These are phyloP conservation scores for Pogonomyrmex barbatus DNA, from an alignment of 1,140 invertebrate species.

Conservation along the genomic window DNA sequence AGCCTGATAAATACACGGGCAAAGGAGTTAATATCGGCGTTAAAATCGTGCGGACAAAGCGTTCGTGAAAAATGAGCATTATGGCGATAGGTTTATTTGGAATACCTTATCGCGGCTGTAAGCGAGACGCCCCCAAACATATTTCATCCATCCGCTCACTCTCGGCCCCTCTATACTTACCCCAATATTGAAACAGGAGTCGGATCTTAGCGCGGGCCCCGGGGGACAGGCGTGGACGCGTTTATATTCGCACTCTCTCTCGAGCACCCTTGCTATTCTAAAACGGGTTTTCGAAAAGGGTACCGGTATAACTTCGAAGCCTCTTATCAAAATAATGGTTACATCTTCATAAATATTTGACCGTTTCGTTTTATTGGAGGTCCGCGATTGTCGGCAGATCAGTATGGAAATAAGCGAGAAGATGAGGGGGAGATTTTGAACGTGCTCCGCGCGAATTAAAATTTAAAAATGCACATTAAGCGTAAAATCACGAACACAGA, in stretches of 20 bases:
- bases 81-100: conserved; percentile 71
- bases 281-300: conserved; percentile 58
- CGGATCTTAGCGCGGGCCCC: conserved; percentile 78
- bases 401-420: conserved; percentile 81
- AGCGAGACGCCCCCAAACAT: conserved; percentile 59
- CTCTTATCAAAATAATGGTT: conserved; percentile 86
- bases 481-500: neutral
- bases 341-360: conserved; percentile 86
- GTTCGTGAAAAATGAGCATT: conserved; percentile 57
- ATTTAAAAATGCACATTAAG: conserved; percentile 2
- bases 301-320: conserved; percentile 78
- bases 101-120: conserved; percentile 55
- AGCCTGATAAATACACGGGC: neutral
- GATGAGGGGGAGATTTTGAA: conserved; percentile 50
- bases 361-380: conserved; percentile 73
- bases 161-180: conserved; percentile 67
- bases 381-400: conserved; percentile 82
- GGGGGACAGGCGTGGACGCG: conserved; percentile 80
- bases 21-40: conserved; percentile 23
- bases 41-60: conserved; percentile 5
- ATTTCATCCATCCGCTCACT: conserved; percentile 63
- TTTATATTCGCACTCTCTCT: conserved; percentile 85
- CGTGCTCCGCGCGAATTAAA: conserved; percentile 36
- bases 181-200: conserved; percentile 82
- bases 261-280: conserved; percentile 53